Evolutionary conservation across 2,888 invertebrate genomes (phyloP).

Genomic region (Clostera curtula): DNA sequence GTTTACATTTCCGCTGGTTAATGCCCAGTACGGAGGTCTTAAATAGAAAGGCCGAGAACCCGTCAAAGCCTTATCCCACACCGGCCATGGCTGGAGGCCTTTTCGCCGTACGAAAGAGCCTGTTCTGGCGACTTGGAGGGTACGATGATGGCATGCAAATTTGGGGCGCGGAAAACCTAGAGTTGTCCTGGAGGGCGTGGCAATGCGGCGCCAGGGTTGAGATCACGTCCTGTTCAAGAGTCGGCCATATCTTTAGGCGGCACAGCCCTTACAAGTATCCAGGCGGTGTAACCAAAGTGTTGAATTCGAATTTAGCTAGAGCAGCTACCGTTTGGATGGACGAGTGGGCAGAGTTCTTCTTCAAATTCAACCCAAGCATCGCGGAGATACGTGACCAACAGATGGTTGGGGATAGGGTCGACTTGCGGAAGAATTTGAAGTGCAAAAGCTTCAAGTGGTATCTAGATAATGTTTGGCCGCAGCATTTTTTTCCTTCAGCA

Average conservation of each 20-base stretch:
- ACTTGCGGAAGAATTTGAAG: conserved; percentile 80
- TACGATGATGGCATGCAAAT: conserved; percentile 86
- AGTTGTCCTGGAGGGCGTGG: conserved; percentile 97
- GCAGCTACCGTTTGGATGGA: conserved; percentile 99
- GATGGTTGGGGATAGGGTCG: conserved; percentile 77
- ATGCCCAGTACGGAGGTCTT: conserved; percentile 81
- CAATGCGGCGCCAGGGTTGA: conserved; percentile 94
- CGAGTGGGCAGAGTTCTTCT: conserved; percentile 94
- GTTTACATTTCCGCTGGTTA: conserved; percentile 93
- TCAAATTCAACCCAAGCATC: conserved; percentile 87
- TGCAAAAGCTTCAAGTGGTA: conserved; percentile 97
- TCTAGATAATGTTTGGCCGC: conserved; percentile 94
- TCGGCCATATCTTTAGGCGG: conserved; percentile 94
- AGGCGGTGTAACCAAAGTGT: conserved; percentile 90
- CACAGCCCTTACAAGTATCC: conserved; percentile 97
- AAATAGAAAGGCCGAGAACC: conserved; percentile 75
- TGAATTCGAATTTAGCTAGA: conserved; percentile 92
- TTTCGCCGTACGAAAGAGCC: conserved; percentile 89
- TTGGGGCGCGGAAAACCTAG: conserved; percentile 99
- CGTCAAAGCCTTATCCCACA: conserved; percentile 82
- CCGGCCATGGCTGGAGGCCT: conserved; percentile 97
- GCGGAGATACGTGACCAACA: conserved; percentile 75
- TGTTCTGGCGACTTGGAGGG: conserved; percentile 90
- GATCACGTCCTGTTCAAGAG: conserved; percentile 94
- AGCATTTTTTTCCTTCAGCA: conserved; percentile 94